Evolutionary conservation across 1,140 invertebrate species (phyloP), one percentile per base, ranked within the genome.

Genomic region (Drosophila albomicans): DNA sequence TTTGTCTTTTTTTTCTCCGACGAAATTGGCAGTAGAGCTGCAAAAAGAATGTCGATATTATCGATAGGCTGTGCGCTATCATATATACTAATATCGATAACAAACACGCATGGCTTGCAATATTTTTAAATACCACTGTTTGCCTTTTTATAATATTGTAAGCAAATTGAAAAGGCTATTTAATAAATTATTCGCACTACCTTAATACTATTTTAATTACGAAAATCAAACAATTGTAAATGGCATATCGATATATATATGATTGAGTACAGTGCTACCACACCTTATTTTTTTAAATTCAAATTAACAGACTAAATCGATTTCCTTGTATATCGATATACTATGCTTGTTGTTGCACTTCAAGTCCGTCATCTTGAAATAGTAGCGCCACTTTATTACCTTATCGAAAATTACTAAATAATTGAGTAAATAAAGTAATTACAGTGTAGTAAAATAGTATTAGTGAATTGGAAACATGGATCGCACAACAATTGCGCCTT

Each of bases 401-500:
- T 10, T 11, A 48, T n/a, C 8, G 11, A n/a, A 64, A 64, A 15
- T 52, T 11, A 5, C 3, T 30, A 6, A 32, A 45, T 28, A 16
- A 20, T 8, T 28, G n/a, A 6, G 38, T 41, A 11, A 41, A 43
- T 43, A 43, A 43, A 43, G 8, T 30, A 4, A 11, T 6, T 32
- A 8, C 10, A 10, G 5, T 15, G 13, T 7, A n/a, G 32, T 38
- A 30, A 8, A n/a, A 3, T 28, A n/a, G 25, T 32, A 16, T n/a
- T 51, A 25, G 25, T 43, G n/a, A 16, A 13, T 11, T n/a, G 10
- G 0, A 2, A 54, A 38, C 5, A 92, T 92, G 91, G 91, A 92
- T 63, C 88, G 91, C 4, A 86, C 81, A 28, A 58, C 75, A 4
- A 91, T 91, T 10, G 91, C 84, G 32, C 87, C 87, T 5, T 81